Base-by-base conservation (phyloP, 2,113 vertebrate genomes). In the Bambusicola thoracicus region DNA sequence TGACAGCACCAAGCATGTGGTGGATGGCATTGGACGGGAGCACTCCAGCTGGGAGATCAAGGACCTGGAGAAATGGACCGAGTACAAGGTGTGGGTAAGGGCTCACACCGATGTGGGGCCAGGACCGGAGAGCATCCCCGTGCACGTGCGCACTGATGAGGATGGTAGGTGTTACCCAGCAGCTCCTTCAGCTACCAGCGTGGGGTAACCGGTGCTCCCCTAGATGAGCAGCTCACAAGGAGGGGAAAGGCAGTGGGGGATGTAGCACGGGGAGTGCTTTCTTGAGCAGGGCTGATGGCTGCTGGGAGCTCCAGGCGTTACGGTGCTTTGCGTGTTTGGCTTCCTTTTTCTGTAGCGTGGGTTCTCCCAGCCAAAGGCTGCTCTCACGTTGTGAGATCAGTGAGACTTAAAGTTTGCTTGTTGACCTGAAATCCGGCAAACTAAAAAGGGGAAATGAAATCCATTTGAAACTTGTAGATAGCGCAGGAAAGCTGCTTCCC, bases 31-130 rank as follows among this genome's bases (percentile, higher is more conserved):
- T 97, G 97, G 98, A 69, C 98, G 98, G 13, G 98, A 99, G 34
- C 97, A 98, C 94, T 98, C 98, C 97, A 99, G 98, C 98, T 98
- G 98, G 96, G 98, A 99, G 97, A 98, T 99, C 98, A 98, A 98
- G 93, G 98, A 98, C 96, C 98, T 99, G 98, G 99, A 99, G 98
- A 99, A 99, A 98, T 99, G 99, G 99, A 99, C 99, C 40, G 98
- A 99, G 97, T 99, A 99, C 98, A 98, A 98, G 98, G 99, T 99
- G 97, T 99, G 99, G 99, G 99, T 99, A 94, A 98, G 98, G 97
- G 99, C 99, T 56, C 99, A 99, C 98, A 99, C 99, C 7, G 98
- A 99, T 41, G 99, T 99, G 96, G 99, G 99, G 80, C 99, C 99
- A 2, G 99, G 99, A 96, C 99, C 99, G 1, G 99, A 99, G 97